These are phyloP conservation scores for Cromileptes altivelis DNA, from an alignment of 2,113 vertebrate species.

Conservation along the genomic window DNA sequence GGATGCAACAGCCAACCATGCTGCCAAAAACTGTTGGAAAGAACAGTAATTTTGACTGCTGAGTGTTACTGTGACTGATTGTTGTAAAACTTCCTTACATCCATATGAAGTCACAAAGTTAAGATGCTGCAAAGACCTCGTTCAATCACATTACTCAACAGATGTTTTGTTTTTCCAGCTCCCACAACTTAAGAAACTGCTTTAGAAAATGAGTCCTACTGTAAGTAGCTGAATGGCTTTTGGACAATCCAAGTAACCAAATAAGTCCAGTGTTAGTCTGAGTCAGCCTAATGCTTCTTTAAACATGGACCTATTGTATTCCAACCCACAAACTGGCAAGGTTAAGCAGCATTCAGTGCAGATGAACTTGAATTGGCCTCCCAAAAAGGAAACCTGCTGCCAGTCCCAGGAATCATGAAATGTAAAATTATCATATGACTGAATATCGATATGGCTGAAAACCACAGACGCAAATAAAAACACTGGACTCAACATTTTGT, in stretches of 20 bases:
- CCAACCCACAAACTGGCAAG: conserved; percentile 16
- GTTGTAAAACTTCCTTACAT: background rate
- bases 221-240: background rate
- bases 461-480: background rate
- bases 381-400: background rate
- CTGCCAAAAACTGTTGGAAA: background rate
- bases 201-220: background rate
- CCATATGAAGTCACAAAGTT: too few relatives aligned
- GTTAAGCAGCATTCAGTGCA: background rate
- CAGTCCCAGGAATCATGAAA: background rate
- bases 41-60: background rate
- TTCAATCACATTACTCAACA: background rate
- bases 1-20: background rate
- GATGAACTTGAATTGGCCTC: background rate
- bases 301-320: background rate
- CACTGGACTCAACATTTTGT: too few relatives aligned
- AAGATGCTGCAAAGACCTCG: background rate
- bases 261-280: conserved; percentile 3
- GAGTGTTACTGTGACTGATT: background rate
- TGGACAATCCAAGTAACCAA: background rate
- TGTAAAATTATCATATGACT: background rate
- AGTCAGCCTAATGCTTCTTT: background rate
- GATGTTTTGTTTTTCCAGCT: too few relatives aligned
- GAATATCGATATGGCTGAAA: background rate
- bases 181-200: background rate